phyloP scores from a whole-genome alignment of 1,140 invertebrate genomes.

The Antheraea pernyi region DNA sequence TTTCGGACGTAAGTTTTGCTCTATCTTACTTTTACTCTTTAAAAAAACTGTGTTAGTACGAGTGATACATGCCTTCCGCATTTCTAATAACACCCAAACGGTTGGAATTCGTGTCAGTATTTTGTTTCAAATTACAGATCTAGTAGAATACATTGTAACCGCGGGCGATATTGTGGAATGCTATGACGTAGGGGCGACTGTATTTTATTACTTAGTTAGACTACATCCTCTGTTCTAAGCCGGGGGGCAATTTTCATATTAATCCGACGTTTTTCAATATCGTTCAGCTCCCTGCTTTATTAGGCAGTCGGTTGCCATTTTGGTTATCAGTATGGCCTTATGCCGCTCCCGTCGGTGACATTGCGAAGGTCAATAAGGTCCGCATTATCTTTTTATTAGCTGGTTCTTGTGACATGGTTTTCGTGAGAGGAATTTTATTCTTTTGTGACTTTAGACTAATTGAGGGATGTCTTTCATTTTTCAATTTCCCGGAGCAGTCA shows the following conservation, averaged over 20 bases:
- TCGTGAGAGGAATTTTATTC: too few species aligned
- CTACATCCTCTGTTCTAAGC: neutral
- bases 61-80: too few species aligned
- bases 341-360: neutral
- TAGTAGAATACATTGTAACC: neutral
- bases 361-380: neutral
- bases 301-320: neutral
- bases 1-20: too few species aligned
- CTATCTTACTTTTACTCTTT: too few species aligned
- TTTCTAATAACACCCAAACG: too few species aligned
- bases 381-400: neutral
- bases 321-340: neutral
- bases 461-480: too few species aligned
- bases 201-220: neutral
- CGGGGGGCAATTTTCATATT: neutral
- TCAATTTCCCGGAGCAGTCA: too few species aligned
- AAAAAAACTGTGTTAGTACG: too few species aligned
- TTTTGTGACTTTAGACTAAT: too few species aligned
- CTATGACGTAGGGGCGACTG: neutral
- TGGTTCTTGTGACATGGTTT: too few species aligned
- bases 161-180: neutral
- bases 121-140: neutral
- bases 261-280: slow-evolving; percentile 1
- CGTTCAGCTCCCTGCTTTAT: neutral
- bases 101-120: neutral